Conservation (phyloP, 2,888 invertebrate genomes). For the Bombylius discolor region DNA sequence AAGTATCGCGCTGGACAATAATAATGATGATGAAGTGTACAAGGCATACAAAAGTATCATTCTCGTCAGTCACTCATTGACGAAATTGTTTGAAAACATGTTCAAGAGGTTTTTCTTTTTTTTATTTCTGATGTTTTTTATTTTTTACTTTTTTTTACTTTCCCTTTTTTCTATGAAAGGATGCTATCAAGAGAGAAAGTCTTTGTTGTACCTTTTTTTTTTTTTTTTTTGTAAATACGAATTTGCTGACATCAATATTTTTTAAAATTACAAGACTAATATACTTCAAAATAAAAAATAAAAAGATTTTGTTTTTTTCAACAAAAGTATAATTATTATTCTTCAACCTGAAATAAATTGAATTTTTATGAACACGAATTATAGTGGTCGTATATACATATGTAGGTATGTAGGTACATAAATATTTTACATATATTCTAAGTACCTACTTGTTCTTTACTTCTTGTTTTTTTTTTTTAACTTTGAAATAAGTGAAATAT, state of each 20-base stretch:
- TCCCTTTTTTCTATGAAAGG: background rate
- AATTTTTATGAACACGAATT: no score
- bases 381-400: background rate
- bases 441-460: no score
- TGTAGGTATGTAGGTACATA: background rate
- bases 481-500: no score
- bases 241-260: background rate
- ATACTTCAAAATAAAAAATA: background rate
- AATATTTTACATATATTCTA: no score
- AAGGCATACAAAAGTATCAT: background rate
- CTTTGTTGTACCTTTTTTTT: no score
- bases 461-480: no score
- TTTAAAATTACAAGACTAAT: no score
- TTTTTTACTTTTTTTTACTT: no score
- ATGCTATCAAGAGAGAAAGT: no score
- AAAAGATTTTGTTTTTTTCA: background rate
- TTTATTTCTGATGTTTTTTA: background rate
- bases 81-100: conserved; percentile 10
- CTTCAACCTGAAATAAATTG: no score
- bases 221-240: background rate
- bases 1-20: no score
- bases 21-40: background rate
- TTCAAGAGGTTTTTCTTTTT: conserved; percentile 5
- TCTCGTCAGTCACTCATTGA: background rate
- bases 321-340: no score